A percentile compares a stretch with the other conserved stretches of the same genome.
Conservation (phyloP, 2,888 invertebrate genomes). For the Lepidocyrtinus sp. region DNA sequence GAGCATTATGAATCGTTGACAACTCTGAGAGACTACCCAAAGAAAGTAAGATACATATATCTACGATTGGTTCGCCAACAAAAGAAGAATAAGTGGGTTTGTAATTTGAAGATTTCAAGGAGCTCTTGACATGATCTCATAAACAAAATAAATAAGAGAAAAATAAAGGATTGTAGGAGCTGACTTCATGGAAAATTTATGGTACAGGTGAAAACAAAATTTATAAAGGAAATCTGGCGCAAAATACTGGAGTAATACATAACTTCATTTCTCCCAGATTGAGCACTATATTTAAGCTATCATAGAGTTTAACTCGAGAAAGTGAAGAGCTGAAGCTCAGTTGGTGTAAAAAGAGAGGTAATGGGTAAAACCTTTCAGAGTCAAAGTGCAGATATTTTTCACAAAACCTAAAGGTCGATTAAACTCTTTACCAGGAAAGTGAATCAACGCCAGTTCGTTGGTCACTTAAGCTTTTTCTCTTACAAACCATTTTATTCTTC, state of each 20-base stretch:
- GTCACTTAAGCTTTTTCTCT: constrained; percentile 39
- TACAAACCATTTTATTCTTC: background rate
- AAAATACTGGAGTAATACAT: too few relatives aligned
- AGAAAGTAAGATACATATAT: background rate
- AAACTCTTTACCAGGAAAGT: constrained; percentile 35
- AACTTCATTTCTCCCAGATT: too few relatives aligned
- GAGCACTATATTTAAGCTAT: too few relatives aligned
- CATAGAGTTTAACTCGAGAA: too few relatives aligned
- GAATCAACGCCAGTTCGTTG: constrained; percentile 37
- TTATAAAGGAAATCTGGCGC: too few relatives aligned
- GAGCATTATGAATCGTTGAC: background rate
- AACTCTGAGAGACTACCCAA: background rate
- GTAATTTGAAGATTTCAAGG: background rate
- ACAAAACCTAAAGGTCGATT: constrained; percentile 48
- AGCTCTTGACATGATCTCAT: constrained; percentile 14
- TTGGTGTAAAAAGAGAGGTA: constrained; percentile 32
- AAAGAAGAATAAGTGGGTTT: constrained; percentile 2
- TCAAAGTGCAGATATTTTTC: constrained; percentile 63
- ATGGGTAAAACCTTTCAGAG: constrained; percentile 63
- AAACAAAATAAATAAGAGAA: constrained; percentile 27
- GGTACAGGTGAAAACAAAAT: background rate
- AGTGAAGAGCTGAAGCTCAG: constrained; percentile 24
- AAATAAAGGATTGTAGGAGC: background rate
- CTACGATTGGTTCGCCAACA: background rate
- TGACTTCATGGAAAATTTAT: background rate